Evolutionary conservation across 2,113 vertebrate species (phyloP), one percentile per base, ranked within the genome.

Genomic region (Platycercus adscitus): DNA sequence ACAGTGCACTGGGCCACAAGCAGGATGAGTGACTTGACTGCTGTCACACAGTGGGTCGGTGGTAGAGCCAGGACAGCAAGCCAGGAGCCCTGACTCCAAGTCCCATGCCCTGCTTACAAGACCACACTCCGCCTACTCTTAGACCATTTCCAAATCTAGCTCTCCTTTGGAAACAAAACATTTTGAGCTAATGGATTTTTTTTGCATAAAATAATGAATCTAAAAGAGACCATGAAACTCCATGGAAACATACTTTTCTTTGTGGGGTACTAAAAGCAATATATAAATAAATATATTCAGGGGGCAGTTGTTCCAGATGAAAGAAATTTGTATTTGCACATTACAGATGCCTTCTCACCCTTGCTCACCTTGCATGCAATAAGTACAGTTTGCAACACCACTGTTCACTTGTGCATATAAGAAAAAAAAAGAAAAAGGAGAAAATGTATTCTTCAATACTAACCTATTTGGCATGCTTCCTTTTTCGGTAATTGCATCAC

Each of bases 401-500:
- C 25, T 33, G 43, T 56, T 64, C 46, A 77, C 35, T 46, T 85
- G 49, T 79, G 41, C 77, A 79, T 44, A 52, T 53, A 35, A 23
- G 17, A n/a, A 49, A 66, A n/a, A 47, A 76, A 17, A 64, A 50
- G 18, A 9, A 71, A 56, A 61, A 17, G 7, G 29, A 81, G 35
- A 88, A 93, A 86, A 86, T 13, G 19, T 81, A 26, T 56, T 86
- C 28, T 93, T 87, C 56, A 68, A 41, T 90, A 95, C 98, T 43
- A 87, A 99, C 99, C 99, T 99, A 98, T 98, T 98, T 37, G 98
- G 97, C 98, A 98, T 96, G 21, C 95, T 97, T 91, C 99, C 99
- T 69, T 98, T 98, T 92, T 99, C 99, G 0, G 99, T 99, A 97
- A 99, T 89, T 84, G 99, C 96, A 23, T 99, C 99, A 33, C 99